These are phyloP conservation scores for Balaeniceps rex DNA, from an alignment of 2,113 vertebrate genomes.

Conservation along the genomic window DNA sequence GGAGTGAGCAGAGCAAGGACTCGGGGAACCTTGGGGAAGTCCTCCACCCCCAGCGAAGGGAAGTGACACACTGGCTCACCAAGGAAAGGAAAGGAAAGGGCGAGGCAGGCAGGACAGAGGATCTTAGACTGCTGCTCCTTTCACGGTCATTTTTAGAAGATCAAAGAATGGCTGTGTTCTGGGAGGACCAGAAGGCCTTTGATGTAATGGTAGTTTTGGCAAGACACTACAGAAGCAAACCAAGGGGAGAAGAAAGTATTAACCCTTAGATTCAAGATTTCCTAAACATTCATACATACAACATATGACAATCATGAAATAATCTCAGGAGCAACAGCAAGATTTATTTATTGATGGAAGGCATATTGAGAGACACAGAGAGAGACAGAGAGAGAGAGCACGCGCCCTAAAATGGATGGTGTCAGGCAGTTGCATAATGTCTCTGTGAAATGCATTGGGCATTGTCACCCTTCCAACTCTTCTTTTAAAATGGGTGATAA, in stretches of 20 bases:
- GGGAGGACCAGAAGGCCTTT: constrained; percentile 20
- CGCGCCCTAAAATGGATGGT: neutral
- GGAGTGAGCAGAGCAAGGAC: neutral
- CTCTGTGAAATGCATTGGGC: neutral
- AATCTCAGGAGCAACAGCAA: neutral
- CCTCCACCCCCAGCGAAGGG: neutral
- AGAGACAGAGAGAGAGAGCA: neutral
- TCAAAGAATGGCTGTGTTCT: constrained; percentile 33
- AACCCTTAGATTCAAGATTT: neutral
- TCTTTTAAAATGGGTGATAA: neutral
- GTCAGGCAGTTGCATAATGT: neutral
- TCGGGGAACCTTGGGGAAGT: neutral
- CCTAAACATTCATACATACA: neutral
- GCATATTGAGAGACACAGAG: neutral
- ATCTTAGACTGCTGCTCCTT: neutral
- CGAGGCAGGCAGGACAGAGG: neutral
- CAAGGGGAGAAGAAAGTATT: neutral
- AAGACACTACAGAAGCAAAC: neutral
- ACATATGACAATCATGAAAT: neutral
- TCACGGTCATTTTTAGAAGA: neutral
- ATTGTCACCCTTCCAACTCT: neutral
- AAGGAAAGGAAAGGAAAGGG: constrained; percentile 58
- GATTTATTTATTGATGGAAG: neutral
- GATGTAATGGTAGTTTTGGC: constrained; percentile 47
- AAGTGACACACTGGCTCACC: neutral